phyloP scores from a whole-genome alignment of 2,888 invertebrate genomes.

The Augiades crinisus region DNA sequence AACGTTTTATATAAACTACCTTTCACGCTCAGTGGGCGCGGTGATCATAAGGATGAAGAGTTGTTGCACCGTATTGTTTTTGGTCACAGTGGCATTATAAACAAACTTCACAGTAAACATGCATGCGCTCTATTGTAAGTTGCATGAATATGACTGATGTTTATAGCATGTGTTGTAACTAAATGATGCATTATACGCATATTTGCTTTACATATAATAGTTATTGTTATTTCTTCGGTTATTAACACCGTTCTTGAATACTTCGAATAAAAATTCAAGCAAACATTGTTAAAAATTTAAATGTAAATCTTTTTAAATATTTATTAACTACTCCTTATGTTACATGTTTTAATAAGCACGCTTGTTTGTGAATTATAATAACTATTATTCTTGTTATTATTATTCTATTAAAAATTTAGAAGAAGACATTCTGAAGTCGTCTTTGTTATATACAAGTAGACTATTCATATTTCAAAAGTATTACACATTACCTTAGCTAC shows the following conservation, averaged over 20 bases:
- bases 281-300: too few relatives aligned
- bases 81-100: not conserved
- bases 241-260: not conserved
- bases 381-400: too few relatives aligned
- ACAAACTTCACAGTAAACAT: not conserved
- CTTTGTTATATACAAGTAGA: too few relatives aligned
- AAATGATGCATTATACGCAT: not conserved
- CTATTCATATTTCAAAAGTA: too few relatives aligned
- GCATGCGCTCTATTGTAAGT: not conserved
- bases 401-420: too few relatives aligned
- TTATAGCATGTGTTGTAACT: not conserved
- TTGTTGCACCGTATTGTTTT: not conserved
- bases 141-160: not conserved
- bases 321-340: too few relatives aligned
- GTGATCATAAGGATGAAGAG: not conserved
- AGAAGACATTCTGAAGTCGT: too few relatives aligned
- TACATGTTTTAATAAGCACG: too few relatives aligned
- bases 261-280: not conserved
- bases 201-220: not conserved
- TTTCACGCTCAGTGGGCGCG: not conserved
- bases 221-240: not conserved
- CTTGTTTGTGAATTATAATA: too few relatives aligned
- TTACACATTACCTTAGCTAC: too few relatives aligned
- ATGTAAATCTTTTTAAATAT: too few relatives aligned
- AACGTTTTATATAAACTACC: not conserved